phyloP scores from a whole-genome alignment of 1,140 invertebrate species.

The Muscidifurax raptorellus region DNA sequence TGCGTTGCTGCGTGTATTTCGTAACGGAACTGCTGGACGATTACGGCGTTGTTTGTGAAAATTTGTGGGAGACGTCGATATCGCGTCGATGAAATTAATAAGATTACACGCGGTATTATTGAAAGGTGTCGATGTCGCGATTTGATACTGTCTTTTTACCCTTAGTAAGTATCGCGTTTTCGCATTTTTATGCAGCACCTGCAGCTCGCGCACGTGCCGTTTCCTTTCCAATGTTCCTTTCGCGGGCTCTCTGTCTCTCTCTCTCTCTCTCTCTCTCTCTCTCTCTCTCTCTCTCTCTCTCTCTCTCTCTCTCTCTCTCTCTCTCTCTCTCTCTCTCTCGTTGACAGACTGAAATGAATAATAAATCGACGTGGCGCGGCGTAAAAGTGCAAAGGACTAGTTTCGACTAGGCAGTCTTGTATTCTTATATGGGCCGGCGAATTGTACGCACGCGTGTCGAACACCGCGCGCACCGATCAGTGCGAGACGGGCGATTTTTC shows the following conservation, averaged over 20 bases:
- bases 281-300: too few species aligned
- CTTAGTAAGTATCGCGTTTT: not conserved
- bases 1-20: too few species aligned
- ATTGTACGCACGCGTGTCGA: not conserved
- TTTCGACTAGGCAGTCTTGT: not conserved
- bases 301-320: too few species aligned
- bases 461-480: not conserved
- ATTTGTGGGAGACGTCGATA: too few species aligned
- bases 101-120: too few species aligned
- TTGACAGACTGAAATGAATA: constrained; percentile 3
- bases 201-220: not conserved
- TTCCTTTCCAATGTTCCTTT: constrained; percentile 1
- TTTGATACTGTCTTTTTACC: not conserved
- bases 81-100: too few species aligned
- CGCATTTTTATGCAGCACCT: not conserved
- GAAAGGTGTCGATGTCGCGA: not conserved
- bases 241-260: too few species aligned
- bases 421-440: not conserved
- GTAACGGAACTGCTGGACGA: too few species aligned
- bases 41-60: too few species aligned
- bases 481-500: not conserved
- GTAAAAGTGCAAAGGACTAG: not conserved
- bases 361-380: not conserved
- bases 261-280: too few species aligned
- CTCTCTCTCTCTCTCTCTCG: too few species aligned